These are phyloP conservation scores for Rhaphigaster nebulosa DNA, from an alignment of 2,888 invertebrate species.

Conservation along the genomic window DNA sequence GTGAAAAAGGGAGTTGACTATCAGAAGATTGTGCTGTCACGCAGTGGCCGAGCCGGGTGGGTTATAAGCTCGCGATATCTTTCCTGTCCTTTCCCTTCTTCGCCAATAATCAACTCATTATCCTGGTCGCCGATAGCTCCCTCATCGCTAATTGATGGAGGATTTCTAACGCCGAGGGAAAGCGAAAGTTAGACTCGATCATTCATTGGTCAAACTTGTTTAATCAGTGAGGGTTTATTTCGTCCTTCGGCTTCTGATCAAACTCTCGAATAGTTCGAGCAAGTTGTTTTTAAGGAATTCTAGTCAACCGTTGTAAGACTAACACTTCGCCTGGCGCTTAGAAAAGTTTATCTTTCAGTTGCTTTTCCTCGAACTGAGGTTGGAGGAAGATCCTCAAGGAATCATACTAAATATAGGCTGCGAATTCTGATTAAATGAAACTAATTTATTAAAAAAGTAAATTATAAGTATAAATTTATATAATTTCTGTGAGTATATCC, in stretches of 20 bases:
- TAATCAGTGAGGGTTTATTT: background rate
- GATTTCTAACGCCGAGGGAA: background rate
- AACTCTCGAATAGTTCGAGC: background rate
- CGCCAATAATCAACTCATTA: conserved; percentile 1
- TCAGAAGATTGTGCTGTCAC: background rate
- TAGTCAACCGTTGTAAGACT: background rate
- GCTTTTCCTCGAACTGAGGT: background rate
- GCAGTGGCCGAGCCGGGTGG: background rate
- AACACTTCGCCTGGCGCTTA: background rate
- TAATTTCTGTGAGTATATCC: too few relatives aligned
- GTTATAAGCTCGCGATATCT: background rate
- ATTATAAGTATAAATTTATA: too few relatives aligned
- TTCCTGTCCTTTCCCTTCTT: background rate
- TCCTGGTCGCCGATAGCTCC: background rate
- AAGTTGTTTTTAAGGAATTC: background rate
- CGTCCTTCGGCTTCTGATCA: background rate
- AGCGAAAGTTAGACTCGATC: background rate
- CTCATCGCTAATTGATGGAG: background rate
- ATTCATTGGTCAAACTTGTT: background rate
- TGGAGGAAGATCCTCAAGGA: background rate
- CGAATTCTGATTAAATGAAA: too few relatives aligned
- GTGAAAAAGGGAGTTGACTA: background rate
- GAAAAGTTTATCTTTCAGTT: background rate
- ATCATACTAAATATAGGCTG: too few relatives aligned
- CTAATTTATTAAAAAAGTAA: too few relatives aligned